Conservation (phyloP, 1,140 invertebrate genomes). For the Drosophila suzukii region DNA sequence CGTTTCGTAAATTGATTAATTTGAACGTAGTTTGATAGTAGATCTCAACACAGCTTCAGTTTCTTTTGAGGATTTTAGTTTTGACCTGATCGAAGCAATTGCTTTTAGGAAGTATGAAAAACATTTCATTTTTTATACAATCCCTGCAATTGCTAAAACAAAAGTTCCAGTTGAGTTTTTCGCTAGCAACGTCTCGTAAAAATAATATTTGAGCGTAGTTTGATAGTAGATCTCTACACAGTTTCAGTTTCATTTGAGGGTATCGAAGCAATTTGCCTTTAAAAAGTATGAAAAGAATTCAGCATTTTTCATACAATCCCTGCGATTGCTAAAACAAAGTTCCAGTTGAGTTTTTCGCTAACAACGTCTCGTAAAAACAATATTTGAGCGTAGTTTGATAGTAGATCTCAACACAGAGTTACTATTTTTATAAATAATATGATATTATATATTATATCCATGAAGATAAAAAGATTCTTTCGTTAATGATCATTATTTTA, state of each 20-base stretch:
- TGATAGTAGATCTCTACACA: conserved; percentile 67
- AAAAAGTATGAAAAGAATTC: not conserved
- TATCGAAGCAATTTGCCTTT: not conserved
- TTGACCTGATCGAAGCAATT: not conserved
- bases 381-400: conserved; percentile 60
- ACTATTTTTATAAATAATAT: no score
- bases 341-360: conserved; percentile 70
- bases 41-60: conserved; percentile 36
- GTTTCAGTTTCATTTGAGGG: no score
- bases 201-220: conserved; percentile 37
- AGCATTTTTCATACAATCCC: not conserved
- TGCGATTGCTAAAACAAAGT: not conserved
- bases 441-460: no score
- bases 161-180: conserved; percentile 53
- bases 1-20: conserved; percentile 28
- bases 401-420: conserved; percentile 66
- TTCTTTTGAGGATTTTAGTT: no score
- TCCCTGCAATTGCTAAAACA: conserved; percentile 3
- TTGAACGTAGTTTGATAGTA: conserved; percentile 73
- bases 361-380: conserved; percentile 41
- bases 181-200: conserved; percentile 60
- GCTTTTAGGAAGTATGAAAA: not conserved
- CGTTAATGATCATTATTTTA: no score
- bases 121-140: not conserved
- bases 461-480: no score